Evolutionary conservation across 23 tunicate species (phyloP), one percentile per base, ranked within the genome.

Genomic region (Corella eumyota): DNA sequence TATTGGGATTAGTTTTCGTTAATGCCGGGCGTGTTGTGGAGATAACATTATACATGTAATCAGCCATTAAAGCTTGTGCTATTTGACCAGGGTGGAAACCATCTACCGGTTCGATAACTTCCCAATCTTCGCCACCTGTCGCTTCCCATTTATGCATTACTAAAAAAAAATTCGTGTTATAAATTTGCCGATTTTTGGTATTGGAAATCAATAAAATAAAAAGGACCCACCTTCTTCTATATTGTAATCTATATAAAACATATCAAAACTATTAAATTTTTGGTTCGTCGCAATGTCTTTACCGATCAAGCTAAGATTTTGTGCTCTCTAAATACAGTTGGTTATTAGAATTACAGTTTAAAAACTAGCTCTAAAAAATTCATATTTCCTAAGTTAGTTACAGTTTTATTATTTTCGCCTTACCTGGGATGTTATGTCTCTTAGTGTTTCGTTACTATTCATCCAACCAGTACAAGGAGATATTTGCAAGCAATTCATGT

Each of bases 401-500:
- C n/a, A n/a, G n/a, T n/a, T n/a, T n/a, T n/a, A n/a, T n/a, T n/a
- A n/a, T n/a, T n/a, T n/a, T n/a, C n/a, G n/a, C n/a, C 44, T 24
- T 24, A 76, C 94, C 72, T 91, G 67, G 1, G 93, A 61, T 13
- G 98, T 91, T 11, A 91, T 30, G 32, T 91, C 40, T 31, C 98
- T 54, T 9, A 91, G 25, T 25, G 98, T 80, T 55, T 48, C 85
- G 32, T 91, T 91, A 22, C 61, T 81, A 61, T 76, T 81, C 98
- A 91, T 91, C 98, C 98, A 91, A 4, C 98, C 98, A 28, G 73
- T 75, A 57, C 98, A 91, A 9, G 98, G 98, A 1, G 92, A 71
- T n/a, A 81, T 67, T 59, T 81, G 71, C 33, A 91, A 63, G 51
- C 98, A 91, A 31, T 81, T 74, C 1, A 91, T 58, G 33, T 53